Evolutionary conservation across 2,888 invertebrate species (phyloP), one percentile per base, ranked within the genome.

Genomic region (Colostygia pectinataria): DNA sequence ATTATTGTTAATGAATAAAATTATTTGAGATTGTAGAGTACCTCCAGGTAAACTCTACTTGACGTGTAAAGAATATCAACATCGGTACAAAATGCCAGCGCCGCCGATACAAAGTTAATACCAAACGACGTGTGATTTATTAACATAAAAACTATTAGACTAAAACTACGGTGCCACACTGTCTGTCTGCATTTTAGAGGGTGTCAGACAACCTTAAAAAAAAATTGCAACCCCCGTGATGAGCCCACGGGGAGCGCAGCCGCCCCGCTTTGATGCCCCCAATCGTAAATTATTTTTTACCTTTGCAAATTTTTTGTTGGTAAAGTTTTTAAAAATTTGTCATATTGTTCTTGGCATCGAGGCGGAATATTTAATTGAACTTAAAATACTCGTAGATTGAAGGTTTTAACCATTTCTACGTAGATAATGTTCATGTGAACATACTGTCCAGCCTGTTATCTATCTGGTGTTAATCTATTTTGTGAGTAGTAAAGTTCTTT

Each of bases 161-260:
- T 74, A 82, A 83, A 81, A 72, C 59, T 20, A 38, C 62, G 84
- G 82, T 81, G 87, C 86, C 88, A 75, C 68, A 72, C 76, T 77
- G 87, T 87, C 88, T 88, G 75, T 62, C 57, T 33, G 56, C 59
- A 53, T 56, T 65, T 66, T 63, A 67, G 66, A 53, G 61, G 20
- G 63, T 61, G 62, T 55, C 61, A 53, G 52, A 72, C 68, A 61
- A 66, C 73, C 72, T 75, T 70, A 55, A 59, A 66, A 77, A 83
- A 85, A 84, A 80, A 71, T 62, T 62, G 61, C 74, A 72, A 64
- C 71, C 75, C 77, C 66, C 70, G 61, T 65, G 60, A 68, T 69
- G 75, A 57, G 66, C 58, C 65, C 69, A 71, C 71, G 68, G 75
- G 74, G 64, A 69, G 62, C 65, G 65, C 63, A 70, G 77, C 74